phyloP scores from a whole-genome alignment of 1,140 invertebrate genomes.

The Rhizoglyphus robini region DNA sequence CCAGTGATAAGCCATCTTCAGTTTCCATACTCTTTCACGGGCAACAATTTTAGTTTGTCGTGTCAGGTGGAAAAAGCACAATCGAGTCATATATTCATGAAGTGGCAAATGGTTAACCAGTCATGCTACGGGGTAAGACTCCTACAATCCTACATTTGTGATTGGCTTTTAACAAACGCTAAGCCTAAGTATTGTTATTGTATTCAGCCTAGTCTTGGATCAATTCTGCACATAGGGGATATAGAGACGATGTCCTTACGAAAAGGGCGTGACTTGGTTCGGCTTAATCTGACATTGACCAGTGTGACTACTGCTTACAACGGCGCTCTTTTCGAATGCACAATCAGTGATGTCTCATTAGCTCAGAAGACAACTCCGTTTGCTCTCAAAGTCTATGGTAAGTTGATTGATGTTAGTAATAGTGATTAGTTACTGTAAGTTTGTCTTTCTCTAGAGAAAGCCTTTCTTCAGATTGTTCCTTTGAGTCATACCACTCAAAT shows the following conservation, averaged over 20 bases:
- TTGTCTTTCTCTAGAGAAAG: not conserved
- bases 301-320: not conserved
- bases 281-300: not conserved
- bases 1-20: not conserved
- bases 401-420: not conserved
- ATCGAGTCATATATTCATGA: conserved; percentile 9
- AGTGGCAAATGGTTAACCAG: conserved; percentile 3
- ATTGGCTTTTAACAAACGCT: not conserved
- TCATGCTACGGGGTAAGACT: conserved; percentile 4
- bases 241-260: not conserved
- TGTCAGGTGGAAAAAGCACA: conserved; percentile 1
- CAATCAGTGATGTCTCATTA: not conserved
- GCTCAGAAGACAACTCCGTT: not conserved
- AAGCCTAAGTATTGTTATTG: not conserved
- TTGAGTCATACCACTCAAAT: not conserved
- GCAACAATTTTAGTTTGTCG: not conserved
- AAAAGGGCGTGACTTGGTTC: conserved; percentile 2
- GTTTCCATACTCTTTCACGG: not conserved
- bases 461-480: not conserved
- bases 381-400: not conserved
- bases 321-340: not conserved
- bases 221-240: not conserved
- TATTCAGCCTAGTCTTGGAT: not conserved
- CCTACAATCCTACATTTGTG: no score
- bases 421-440: not conserved